Base-by-base conservation (phyloP, 37 sponge, comb jelly and placozoan species). In the Aplysina aerophoba region DNA sequence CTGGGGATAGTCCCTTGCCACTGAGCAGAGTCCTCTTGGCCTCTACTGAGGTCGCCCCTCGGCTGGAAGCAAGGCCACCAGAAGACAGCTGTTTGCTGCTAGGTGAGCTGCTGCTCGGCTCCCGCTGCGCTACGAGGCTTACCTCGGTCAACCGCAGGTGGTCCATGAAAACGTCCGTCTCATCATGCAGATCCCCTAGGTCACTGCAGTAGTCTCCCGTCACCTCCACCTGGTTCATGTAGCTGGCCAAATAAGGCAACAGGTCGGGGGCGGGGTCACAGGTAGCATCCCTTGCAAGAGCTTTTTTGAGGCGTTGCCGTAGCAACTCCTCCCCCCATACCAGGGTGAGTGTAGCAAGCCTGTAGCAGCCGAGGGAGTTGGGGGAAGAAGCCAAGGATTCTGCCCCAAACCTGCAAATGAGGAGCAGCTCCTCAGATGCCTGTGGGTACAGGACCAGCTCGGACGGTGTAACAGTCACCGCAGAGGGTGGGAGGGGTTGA, bases 401-500 rank as follows among this genome's bases (percentile, higher is more conserved):
- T 27, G 33, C 19, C 35, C 35, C 17, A 35, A 69, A 34, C 20
- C 39, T 44, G 36, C 80, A 89, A 27, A 81, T 73, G 30, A 89
- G 65, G 54, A 81, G 74, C 5, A 89, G 55, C 64, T 89, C 90
- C 85, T 75, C 50, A 0, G 74, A 69, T 14, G 67, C 59, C 30
- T 86, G 87, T 0, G 91, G 87, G 12, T 55, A 69, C 22, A 91
- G 25, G 50, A 87, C 44, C 24, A 83, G 59, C 68, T 87, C 72
- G n/a, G 91, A 27, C 3, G 91, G 87, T 27, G 58, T 60, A 19
- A 90, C 39, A 37, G 36, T 79, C 28, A 62, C 72, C n/a, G 71
- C 58, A 53, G 59, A 37, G 90, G 83, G 22, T 81, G 79, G 31
- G 80, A 61, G 17, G 84, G 22, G 50, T n/a, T 31, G 38, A 6